phyloP scores from a whole-genome alignment of 2,888 invertebrate species.

The Meliscaeva auricollis region DNA sequence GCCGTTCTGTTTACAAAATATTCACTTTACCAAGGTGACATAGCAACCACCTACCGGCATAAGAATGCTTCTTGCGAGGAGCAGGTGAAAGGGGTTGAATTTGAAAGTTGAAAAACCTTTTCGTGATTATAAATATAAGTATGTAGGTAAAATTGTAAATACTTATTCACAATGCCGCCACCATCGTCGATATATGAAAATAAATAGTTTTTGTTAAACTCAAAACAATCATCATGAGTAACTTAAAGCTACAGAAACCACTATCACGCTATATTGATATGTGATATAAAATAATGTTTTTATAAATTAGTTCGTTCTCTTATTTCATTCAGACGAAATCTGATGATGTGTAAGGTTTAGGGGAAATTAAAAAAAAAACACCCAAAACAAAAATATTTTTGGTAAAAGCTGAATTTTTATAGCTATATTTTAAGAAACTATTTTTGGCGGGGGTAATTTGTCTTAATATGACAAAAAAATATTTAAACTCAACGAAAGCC shows the following conservation, averaged over 20 bases:
- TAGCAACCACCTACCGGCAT: constrained; percentile 69
- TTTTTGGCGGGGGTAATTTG: too few relatives aligned
- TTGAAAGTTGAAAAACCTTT: constrained; percentile 65
- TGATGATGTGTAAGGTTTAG: too few relatives aligned
- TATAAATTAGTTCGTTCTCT: too few relatives aligned
- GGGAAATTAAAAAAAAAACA: too few relatives aligned
- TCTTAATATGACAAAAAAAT: too few relatives aligned
- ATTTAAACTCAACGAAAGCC: too few relatives aligned
- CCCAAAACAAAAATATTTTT: too few relatives aligned
- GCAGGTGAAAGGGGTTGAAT: constrained; percentile 37
- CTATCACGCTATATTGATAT: constrained; percentile 33
- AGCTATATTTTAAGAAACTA: too few relatives aligned
- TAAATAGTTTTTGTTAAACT: constrained; percentile 56
- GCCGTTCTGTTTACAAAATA: constrained; percentile 65
- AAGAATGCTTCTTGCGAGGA: not conserved
- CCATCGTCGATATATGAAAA: not conserved
- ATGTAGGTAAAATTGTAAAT: too few relatives aligned
- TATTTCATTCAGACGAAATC: too few relatives aligned
- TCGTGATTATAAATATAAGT: constrained; percentile 10
- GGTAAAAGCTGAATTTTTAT: too few relatives aligned
- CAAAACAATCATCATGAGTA: constrained; percentile 57
- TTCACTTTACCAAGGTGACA: constrained; percentile 51
- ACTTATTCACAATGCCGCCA: constrained; percentile 21
- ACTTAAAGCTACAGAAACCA: constrained; percentile 13
- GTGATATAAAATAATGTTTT: not conserved